phyloP scores from a whole-genome alignment of 2,888 invertebrate species.

The Metellina segmentata region DNA sequence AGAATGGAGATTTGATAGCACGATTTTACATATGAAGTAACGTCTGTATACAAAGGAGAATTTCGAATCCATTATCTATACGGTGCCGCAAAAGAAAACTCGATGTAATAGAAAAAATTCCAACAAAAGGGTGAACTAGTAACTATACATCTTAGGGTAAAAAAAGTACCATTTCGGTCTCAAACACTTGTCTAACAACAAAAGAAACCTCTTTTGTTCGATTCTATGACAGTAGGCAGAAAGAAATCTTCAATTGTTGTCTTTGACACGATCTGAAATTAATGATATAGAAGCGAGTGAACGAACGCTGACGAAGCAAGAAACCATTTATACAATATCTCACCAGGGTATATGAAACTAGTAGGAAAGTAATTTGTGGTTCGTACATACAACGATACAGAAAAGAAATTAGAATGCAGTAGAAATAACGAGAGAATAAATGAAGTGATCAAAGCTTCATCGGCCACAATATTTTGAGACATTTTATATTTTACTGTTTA shows the following conservation, averaged over 20 bases:
- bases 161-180: not conserved
- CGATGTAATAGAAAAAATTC: not conserved
- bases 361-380: not conserved
- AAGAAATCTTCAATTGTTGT: conserved; percentile 36
- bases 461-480: too few relatives aligned
- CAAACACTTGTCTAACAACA: conserved; percentile 13
- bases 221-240: conserved; percentile 6
- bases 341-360: not conserved
- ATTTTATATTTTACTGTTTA: too few relatives aligned
- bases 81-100: not conserved
- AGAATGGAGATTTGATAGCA: not conserved
- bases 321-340: not conserved
- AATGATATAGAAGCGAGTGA: not conserved
- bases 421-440: not conserved
- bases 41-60: not conserved
- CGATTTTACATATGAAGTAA: not conserved
- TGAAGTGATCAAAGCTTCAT: too few relatives aligned
- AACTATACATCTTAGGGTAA: not conserved
- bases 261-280: conserved; percentile 21
- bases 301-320: not conserved
- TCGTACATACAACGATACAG: not conserved
- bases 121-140: not conserved
- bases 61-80: not conserved
- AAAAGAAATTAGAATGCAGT: not conserved
- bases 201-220: conserved; percentile 25